Percentiles rank a stretch among this genome's conserved stretches.
Conservation (phyloP, 2,888 invertebrate species). For the Endomychus coccineus region DNA sequence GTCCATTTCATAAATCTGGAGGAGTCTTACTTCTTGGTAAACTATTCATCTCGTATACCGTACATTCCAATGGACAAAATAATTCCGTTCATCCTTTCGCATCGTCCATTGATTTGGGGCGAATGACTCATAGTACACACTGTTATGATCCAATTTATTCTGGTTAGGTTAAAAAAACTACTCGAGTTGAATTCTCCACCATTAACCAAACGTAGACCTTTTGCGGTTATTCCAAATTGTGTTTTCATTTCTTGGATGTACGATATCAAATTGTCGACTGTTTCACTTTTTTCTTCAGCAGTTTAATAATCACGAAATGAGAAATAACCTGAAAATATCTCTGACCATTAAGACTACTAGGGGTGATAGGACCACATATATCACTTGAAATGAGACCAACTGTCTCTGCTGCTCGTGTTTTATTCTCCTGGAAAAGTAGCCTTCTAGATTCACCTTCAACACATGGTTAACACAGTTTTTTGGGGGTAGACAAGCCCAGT, state of each 20-base stretch:
- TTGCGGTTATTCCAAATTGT: too few relatives aligned
- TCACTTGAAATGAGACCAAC: slow-evolving; percentile 15
- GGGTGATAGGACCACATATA: slow-evolving; percentile 13
- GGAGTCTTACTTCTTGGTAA: too few relatives aligned
- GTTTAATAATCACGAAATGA: slow-evolving; percentile 6
- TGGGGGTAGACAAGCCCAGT: slow-evolving; percentile 3
- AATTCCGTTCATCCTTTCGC: too few relatives aligned
- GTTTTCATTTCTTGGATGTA: not conserved
- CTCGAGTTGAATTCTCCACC: slow-evolving; percentile 1
- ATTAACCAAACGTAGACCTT: not conserved
- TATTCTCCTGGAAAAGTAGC: slow-evolving; percentile 8
- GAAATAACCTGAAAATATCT: slow-evolving; percentile 6
- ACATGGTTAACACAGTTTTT: slow-evolving; percentile 9
- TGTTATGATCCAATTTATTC: too few relatives aligned
- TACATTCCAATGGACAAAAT: too few relatives aligned
- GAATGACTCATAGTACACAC: too few relatives aligned
- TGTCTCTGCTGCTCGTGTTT: slow-evolving; percentile 7
- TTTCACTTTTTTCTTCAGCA: slow-evolving; percentile 10
- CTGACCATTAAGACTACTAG: slow-evolving; percentile 4
- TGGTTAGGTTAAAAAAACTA: not conserved
- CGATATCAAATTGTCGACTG: slow-evolving; percentile 3
- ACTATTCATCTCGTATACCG: not conserved
- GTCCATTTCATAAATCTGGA: slow-evolving; percentile 4
- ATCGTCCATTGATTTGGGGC: too few relatives aligned
- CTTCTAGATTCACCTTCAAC: slow-evolving; percentile 11